phyloP scores from a whole-genome alignment of 2,797 vertebrate genomes.

The Epinephelus malabaricus region DNA sequence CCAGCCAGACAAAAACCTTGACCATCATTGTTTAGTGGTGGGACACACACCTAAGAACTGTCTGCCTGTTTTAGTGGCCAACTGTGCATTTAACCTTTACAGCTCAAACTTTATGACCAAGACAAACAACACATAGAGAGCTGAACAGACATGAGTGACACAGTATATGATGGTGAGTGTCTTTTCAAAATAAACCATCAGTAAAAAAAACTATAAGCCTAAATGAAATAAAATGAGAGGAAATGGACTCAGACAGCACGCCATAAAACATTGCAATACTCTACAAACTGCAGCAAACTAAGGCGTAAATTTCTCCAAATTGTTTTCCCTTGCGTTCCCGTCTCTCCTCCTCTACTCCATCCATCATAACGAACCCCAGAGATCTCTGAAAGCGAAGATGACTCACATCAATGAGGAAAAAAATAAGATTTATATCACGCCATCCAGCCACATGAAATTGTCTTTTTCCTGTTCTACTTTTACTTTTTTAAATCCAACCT shows the following conservation, averaged over 20 bases:
- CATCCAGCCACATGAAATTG: constrained; percentile 43
- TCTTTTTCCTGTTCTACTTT: constrained; percentile 47
- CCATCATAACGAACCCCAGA: constrained; percentile 57
- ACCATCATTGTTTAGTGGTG: constrained; percentile 50
- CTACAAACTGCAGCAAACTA: constrained; percentile 63
- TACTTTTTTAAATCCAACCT: constrained; percentile 29
- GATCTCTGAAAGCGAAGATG: constrained; percentile 64
- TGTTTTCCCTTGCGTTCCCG: constrained; percentile 51
- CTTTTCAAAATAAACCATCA: constrained; percentile 55
- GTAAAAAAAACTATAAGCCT: constrained; percentile 31
- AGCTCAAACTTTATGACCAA: constrained; percentile 66
- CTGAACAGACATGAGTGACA: constrained; percentile 40
- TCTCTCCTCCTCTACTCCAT: constrained; percentile 32
- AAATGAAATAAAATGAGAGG: constrained; percentile 67
- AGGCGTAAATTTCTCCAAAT: constrained; percentile 76
- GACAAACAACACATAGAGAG: constrained; percentile 50
- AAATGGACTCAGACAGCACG: constrained; percentile 70
- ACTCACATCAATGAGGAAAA: constrained; percentile 48
- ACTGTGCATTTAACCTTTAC: constrained; percentile 80
- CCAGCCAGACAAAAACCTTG: constrained; percentile 61
- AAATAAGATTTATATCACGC: constrained; percentile 62
- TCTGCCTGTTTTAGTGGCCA: constrained; percentile 57
- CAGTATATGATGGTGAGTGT: constrained; percentile 35
- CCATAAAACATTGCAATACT: constrained; percentile 70
- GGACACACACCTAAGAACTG: constrained; percentile 33